Base-by-base conservation (phyloP, 2,113 vertebrate genomes). In the Scolopax mira region DNA sequence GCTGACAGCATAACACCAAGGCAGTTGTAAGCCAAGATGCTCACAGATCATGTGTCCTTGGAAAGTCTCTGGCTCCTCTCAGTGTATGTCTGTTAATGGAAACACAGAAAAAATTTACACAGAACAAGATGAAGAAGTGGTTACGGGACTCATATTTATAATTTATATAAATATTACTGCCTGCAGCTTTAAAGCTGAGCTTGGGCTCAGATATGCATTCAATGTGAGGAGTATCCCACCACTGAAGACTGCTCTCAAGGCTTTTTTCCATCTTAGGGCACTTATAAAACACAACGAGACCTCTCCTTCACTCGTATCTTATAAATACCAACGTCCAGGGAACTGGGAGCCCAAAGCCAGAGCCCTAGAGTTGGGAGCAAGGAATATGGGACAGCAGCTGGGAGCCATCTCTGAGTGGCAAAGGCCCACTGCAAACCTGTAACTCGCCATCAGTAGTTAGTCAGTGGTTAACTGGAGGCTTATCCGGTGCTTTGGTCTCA, bases 131-230 rank as follows among this genome's bases (percentile, higher is more conserved):
- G 46, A 77, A 49, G 18, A 74, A 39, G 15, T 35, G 27, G 10
- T 46, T 70, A 27, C 35, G 17, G 44, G 17, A 48, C 18, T 70
- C 55, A 69, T 21, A 51, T 60, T 46, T 42, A 64, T 55, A 54
- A 69, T 22, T 69, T 65, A 30, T 28, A 33, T 60, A 67, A 60
- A 35, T 60, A 57, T 25, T 60, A 25, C 13, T 19, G 5, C 48
- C 57, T 65, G 90, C 46, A 54, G 17, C 52, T 75, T 89, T 70
- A 72, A 60, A 83, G 42, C 15, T 48, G 39, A 86, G n/a, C 3
- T 62, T 67, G n/a, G 7, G 24, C 15, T 42, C 18, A 60, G 1
- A 5, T 66, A 66, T 60, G 3, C 0, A 0, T 46, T 61, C 23
- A 77, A 19, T 25, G 24, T 48, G 23, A 79, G 74, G 9, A 21